Evolutionary conservation across 2,888 invertebrate species (phyloP), one percentile per base, ranked within the genome.

Genomic region (Drosophila quasianomalipes): DNA sequence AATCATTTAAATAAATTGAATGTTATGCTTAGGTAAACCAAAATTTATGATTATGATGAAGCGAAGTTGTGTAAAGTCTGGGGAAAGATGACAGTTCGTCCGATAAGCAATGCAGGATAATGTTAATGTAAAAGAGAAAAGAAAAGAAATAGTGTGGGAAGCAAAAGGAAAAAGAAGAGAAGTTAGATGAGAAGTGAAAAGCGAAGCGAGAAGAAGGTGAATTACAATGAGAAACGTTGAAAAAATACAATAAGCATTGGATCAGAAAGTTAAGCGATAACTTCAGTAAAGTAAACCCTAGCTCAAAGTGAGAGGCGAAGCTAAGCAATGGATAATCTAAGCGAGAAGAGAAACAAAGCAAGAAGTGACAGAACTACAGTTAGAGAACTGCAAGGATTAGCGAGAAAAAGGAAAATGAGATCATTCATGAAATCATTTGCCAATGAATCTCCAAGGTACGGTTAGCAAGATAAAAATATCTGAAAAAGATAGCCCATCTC

Each of bases 1-100:
- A 67, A 70, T 63, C 70, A 80, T 81, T 82, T 70, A 44, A 79
- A 72, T 82, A 76, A 72, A 72, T 72, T 67, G 79, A 66, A 70
- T 60, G 53, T 44, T 70, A 41, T 66, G 61, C 57, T 51, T 35
- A 75, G 58, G 58, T 58, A 63, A 60, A 73, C 60, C 55, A 44
- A 47, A 68, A 68, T 68, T 64, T 63, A 54, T 57, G 72, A 68
- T 39, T 62, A 30, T 57, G 35, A 33, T 31, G 1, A 51, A 55
- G 19, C n/a, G 22, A 26, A 51, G 22, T 22, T 26, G 26, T 26
- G 26, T 1, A 9, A 26, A 4, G 47, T 47, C 47, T 26, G 22
- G 30, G 30, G 31, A 52, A 30, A 22, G 22, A 22, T 4, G 31
- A 31, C 30, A 22, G 58, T 16, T 41, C 30, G 41, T 41, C 30